phyloP scores from a whole-genome alignment of 2,888 invertebrate species.

The Drosophila neotestacea region DNA sequence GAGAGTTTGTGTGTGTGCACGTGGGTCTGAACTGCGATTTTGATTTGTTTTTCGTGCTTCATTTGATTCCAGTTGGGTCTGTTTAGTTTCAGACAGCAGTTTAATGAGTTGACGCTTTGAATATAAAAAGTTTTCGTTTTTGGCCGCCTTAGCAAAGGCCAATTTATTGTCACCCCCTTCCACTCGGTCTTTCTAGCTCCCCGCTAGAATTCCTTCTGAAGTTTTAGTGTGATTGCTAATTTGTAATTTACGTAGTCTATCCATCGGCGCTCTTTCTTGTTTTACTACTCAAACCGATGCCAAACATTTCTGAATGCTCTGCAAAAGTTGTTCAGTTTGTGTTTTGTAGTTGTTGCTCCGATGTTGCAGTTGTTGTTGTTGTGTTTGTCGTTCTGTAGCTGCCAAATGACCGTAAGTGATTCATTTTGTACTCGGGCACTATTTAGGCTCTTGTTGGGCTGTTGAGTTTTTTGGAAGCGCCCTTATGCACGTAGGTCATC shows the following conservation, averaged over 20 bases:
- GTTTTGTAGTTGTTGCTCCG: background rate
- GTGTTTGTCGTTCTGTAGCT: conserved; percentile 29
- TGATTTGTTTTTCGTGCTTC: conserved; percentile 80
- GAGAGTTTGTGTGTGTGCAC: conserved; percentile 35
- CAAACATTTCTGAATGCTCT: conserved; percentile 45
- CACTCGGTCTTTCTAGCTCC: background rate
- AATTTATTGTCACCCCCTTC: conserved; percentile 65
- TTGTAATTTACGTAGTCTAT: conserved; percentile 80
- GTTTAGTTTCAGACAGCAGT: conserved; percentile 69
- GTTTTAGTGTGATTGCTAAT: conserved; percentile 82
- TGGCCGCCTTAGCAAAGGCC: conserved; percentile 23
- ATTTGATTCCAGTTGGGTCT: conserved; percentile 66
- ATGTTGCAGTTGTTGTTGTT: conserved; percentile 5
- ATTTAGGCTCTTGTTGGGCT: conserved; percentile 45
- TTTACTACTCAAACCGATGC: conserved; percentile 66
- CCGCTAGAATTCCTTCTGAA: conserved; percentile 1
- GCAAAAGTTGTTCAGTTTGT: conserved; percentile 24
- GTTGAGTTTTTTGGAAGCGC: conserved; percentile 30
- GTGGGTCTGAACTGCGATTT: conserved; percentile 52
- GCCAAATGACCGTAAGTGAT: conserved; percentile 75
- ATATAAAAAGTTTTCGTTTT: conserved; percentile 72
- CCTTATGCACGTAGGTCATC: conserved; percentile 81
- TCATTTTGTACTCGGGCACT: conserved; percentile 67
- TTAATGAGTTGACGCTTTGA: conserved; percentile 81
- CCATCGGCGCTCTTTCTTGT: conserved; percentile 62